These are phyloP conservation scores for Cassiopea andromeda DNA, from an alignment of 30 jellyfish, hydroid and myxozoan genomes.

Conservation along the genomic window DNA sequence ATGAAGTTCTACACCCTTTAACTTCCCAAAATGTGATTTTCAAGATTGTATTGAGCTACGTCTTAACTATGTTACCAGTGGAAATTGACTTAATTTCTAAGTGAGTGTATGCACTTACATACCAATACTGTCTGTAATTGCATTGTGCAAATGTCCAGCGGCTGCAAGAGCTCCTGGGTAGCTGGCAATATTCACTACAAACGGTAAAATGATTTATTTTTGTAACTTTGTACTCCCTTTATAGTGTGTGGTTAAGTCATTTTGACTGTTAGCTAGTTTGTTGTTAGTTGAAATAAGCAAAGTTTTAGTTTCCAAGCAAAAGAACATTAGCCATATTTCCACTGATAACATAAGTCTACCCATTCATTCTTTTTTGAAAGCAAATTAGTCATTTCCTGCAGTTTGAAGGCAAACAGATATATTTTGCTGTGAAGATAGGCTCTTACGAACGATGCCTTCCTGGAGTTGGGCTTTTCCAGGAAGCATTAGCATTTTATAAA, in stretches of 20 bases:
- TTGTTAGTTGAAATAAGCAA: background rate
- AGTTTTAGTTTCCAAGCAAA: background rate
- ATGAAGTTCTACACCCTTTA: no score
- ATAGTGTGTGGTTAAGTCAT: background rate
- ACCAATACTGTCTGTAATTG: slow-evolving; percentile 76
- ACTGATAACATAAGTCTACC: slow-evolving; percentile 37
- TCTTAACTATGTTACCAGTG: slow-evolving; percentile 46
- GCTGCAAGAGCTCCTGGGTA: slow-evolving; percentile 74
- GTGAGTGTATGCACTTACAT: slow-evolving; percentile 30
- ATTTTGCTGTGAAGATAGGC: no score
- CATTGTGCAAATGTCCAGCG: slow-evolving; percentile 70
- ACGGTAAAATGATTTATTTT: slow-evolving; percentile 43
- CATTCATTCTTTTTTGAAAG: background rate
- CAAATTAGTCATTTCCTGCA: background rate
- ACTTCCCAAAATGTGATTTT: background rate
- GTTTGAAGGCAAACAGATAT: no score
- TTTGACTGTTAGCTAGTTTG: background rate
- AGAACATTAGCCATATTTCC: slow-evolving; percentile 58
- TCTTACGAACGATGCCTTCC: no score
- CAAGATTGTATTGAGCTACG: background rate
- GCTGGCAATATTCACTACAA: slow-evolving; percentile 66
- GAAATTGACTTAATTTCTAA: slow-evolving; percentile 35
- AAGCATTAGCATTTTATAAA: no score
- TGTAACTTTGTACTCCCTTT: background rate
- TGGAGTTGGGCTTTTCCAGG: no score